Evolutionary conservation across 2,113 vertebrate genomes (phyloP).

Genomic region (Ceyx margarethae): DNA sequence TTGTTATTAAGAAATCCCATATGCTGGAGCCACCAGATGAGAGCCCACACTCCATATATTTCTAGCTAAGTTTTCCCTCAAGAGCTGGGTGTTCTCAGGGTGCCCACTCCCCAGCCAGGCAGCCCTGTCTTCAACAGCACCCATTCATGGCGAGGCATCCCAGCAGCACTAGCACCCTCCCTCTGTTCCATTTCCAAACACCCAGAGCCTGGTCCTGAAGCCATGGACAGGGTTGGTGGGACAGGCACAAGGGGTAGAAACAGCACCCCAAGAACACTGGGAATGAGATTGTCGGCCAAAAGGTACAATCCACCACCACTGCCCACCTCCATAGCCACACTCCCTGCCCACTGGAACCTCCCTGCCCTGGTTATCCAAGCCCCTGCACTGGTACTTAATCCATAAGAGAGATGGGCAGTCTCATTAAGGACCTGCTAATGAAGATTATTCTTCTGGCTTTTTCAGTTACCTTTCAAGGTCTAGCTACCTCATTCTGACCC

Average conservation of each 20-base stretch:
- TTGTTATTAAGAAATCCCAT: constrained; percentile 13
- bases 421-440: accelerated
- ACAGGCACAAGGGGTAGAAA: background rate
- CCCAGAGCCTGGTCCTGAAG: background rate
- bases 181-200: background rate
- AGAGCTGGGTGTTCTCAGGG: background rate
- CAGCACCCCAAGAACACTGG: background rate
- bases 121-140: accelerated
- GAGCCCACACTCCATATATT: background rate
- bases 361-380: no score
- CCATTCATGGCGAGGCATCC: background rate
- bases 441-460: background rate
- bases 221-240: accelerated
- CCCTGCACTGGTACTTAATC: accelerated
- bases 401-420: background rate
- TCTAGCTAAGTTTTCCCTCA: background rate
- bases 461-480: no score
- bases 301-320: background rate
- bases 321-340: background rate
- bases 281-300: accelerated
- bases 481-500: background rate
- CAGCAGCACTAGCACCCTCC: background rate
- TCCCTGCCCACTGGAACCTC: background rate
- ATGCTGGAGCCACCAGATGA: background rate
- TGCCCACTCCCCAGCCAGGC: accelerated